phyloP scores from a whole-genome alignment of 2,888 invertebrate species.

The Bruchidius siliquastri region DNA sequence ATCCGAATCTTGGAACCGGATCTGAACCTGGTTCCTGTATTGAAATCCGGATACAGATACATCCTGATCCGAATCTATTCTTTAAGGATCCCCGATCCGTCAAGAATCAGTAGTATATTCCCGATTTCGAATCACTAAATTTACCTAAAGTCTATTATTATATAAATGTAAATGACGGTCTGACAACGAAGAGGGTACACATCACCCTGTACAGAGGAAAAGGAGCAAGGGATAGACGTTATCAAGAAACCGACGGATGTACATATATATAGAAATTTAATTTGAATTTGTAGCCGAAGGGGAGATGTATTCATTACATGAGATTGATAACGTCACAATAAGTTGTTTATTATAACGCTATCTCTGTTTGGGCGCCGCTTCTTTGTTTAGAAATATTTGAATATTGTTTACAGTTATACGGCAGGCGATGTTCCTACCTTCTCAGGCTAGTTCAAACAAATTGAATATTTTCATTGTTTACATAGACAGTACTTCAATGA shows the following conservation, averaged over 20 bases:
- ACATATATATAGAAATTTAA: slow-evolving; percentile 9
- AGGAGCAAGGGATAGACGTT: not conserved
- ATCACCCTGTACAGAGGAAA: not conserved
- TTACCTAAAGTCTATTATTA: too few relatives aligned
- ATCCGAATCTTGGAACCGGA: too few relatives aligned
- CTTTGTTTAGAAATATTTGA: not conserved
- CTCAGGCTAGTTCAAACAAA: not conserved
- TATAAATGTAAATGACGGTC: too few relatives aligned
- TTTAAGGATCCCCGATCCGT: too few relatives aligned
- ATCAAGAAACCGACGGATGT: slow-evolving; percentile 5
- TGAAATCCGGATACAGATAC: too few relatives aligned
- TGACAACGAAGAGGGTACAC: too few relatives aligned
- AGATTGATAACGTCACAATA: slow-evolving; percentile 9
- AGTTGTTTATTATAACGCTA: slow-evolving; percentile 6
- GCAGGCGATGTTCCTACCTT: not conserved
- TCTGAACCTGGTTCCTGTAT: too few relatives aligned
- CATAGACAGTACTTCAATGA: not conserved
- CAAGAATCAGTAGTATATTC: too few relatives aligned
- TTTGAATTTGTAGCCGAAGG: slow-evolving; percentile 9
- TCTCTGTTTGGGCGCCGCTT: not conserved
- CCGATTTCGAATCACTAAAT: too few relatives aligned
- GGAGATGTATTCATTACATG: slow-evolving; percentile 9
- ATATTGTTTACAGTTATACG: not conserved
- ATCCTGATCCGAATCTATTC: too few relatives aligned
- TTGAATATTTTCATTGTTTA: not conserved